phyloP scores from a whole-genome alignment of 2,797 vertebrate species.

The Anabacerthia variegaticeps region DNA sequence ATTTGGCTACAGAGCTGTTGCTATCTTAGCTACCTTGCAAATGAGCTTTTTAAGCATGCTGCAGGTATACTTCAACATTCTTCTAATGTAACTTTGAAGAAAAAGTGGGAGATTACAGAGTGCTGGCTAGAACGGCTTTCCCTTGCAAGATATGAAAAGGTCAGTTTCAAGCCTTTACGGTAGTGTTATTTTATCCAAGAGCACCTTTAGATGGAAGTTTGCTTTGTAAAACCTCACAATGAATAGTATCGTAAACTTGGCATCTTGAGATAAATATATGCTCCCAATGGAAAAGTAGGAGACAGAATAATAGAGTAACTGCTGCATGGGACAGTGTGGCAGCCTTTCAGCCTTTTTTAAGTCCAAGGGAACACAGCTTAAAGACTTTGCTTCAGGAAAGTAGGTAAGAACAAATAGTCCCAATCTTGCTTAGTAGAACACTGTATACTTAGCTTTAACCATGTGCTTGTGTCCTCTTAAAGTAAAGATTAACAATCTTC shows the following conservation, averaged over 20 bases:
- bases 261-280: not conserved
- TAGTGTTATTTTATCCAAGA: not conserved
- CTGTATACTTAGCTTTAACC: not conserved
- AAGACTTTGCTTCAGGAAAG: not conserved
- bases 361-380: not conserved
- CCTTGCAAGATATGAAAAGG: not conserved
- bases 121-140: not conserved
- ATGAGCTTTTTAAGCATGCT: not conserved
- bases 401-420: not conserved
- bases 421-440: not conserved
- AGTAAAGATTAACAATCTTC: not conserved
- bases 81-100: not conserved
- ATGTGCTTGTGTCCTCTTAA: not conserved
- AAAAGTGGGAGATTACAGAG: not conserved
- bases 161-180: not conserved
- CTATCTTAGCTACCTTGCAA: not conserved
- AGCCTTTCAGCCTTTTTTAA: not conserved
- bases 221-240: not conserved
- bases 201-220: not conserved
- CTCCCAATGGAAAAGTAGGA: not conserved
- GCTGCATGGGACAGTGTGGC: accelerated
- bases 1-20: not conserved
- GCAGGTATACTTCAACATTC: not conserved
- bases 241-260: not conserved
- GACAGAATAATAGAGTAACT: not conserved